Percentiles rank a stretch among this genome's conserved stretches.
Conservation (phyloP, 2,113 vertebrate species). For the Brachyistius frenatus region DNA sequence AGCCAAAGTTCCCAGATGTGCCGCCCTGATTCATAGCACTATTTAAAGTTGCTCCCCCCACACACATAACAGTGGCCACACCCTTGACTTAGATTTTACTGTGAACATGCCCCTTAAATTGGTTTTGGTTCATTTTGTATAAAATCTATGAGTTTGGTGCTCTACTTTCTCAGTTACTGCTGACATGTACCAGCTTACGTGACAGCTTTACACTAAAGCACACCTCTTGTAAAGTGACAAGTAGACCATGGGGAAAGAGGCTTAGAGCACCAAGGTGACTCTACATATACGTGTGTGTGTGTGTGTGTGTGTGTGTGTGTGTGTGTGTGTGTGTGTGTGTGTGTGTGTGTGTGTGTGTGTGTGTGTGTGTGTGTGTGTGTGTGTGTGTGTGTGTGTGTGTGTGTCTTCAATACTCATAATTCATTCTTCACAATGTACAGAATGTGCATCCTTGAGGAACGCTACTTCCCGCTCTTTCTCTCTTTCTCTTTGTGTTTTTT, state of each 20-base stretch:
- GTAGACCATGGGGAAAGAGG: slow-evolving; percentile 42
- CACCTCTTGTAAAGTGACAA: slow-evolving; percentile 35
- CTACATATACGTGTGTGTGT: slow-evolving; percentile 18
- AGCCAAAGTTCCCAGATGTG: too few species aligned
- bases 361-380: slow-evolving; percentile 6
- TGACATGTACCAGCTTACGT: slow-evolving; percentile 17
- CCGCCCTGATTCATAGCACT: too few species aligned
- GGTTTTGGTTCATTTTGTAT: not conserved
- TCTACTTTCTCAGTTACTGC: slow-evolving; percentile 5
- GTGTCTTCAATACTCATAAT: slow-evolving; percentile 34
- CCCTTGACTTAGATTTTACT: too few species aligned
- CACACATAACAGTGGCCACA: too few species aligned
- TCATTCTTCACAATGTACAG: slow-evolving; percentile 54
- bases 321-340: not conserved
- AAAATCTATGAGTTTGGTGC: not conserved
- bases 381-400: slow-evolving; percentile 14
- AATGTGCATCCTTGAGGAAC: slow-evolving; percentile 42
- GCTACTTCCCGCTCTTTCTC: not conserved
- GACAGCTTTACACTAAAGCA: slow-evolving; percentile 34
- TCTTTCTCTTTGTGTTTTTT: slow-evolving; percentile 1
- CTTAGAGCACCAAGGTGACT: slow-evolving; percentile 47
- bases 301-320: slow-evolving; percentile 8
- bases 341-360: slow-evolving; percentile 10
- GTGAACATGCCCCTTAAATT: too few species aligned
- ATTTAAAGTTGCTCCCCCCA: too few species aligned